Evolutionary conservation across 2,113 vertebrate genomes (phyloP), one percentile per base, ranked within the genome.

Genomic region (Narcine bancroftii): DNA sequence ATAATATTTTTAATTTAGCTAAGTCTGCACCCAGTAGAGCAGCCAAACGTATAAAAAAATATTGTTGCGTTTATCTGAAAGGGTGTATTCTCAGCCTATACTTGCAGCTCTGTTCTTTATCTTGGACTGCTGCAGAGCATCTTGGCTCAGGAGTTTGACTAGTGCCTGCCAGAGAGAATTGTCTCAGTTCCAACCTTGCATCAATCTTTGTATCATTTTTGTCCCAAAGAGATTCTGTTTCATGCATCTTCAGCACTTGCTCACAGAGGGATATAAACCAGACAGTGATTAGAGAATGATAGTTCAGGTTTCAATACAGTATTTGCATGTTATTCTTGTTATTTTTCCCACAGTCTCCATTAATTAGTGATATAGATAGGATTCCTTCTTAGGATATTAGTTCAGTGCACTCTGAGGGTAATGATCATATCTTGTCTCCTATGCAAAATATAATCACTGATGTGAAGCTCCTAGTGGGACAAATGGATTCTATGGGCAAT

Each of bases 41-140:
- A 53, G 36, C 36, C 56, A n/a, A 83, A 60, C 6, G 17, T 87
- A 33, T 56, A 53, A 60, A 53, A 21, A n/a, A 33, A 60, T 7
- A n/a, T n/a, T 87, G 53, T 60, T 87, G 33, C 53, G n/a, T 60
- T 87, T 87, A 87, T 60, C 29, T 85, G 50, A 85, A 56, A 60
- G 33, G 50, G 53, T 6, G 17, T 33, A 60, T 19, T 85, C 33
- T 87, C 11, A 60, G 9, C 53, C 26, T 33, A n/a, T 29, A 33
- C 24, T n/a, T 47, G 50, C 77, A 11, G 15, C 3, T 19, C 53
- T 42, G 6, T 17, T 33, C 13, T 4, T 60, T 39, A 53, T 53
- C 53, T 15, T 85, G 33, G 33, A 85, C 1, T 56, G 36, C 53
- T 85, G 47, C 29, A 53, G 50, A n/a, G 6, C 33, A 56, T 26